Conservation (phyloP, 2,113 vertebrate genomes). For the Podarcis cretensis region DNA sequence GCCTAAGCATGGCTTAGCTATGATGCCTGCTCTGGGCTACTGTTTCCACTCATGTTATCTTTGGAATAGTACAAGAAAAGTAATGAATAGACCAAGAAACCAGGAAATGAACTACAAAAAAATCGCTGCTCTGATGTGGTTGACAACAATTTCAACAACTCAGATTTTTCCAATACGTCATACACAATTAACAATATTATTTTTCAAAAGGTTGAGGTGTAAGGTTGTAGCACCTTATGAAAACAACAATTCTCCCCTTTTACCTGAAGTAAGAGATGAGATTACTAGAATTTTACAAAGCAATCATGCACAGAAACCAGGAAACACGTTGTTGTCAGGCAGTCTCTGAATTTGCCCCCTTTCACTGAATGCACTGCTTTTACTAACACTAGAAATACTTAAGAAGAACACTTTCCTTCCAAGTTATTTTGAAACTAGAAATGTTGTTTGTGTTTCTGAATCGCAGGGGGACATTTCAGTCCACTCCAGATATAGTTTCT, state of each 20-base stretch:
- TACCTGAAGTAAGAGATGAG: background rate
- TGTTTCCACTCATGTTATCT: slow-evolving; percentile 52
- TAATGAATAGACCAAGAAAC: slow-evolving; percentile 53
- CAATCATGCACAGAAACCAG: background rate
- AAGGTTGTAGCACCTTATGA: background rate
- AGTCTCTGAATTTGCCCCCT: background rate
- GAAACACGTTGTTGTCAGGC: background rate
- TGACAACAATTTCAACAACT: background rate
- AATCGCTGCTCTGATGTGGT: slow-evolving; percentile 14
- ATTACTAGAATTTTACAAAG: background rate
- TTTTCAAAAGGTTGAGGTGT: background rate
- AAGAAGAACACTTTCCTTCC: background rate
- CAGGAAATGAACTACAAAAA: slow-evolving; percentile 48
- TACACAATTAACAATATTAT: background rate
- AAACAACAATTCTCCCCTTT: background rate
- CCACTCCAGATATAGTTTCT: too few species aligned
- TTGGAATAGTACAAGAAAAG: slow-evolving; percentile 54
- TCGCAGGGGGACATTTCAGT: background rate
- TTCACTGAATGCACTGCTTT: background rate
- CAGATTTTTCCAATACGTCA: background rate
- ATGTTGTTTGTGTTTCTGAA: background rate
- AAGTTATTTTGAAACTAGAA: background rate
- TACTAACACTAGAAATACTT: background rate
- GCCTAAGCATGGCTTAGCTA: background rate
- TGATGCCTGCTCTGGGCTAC: background rate